A percentile compares a stretch with the other conserved stretches of the same genome.
Evolutionary conservation across 2,113 vertebrate genomes (phyloP).

Genomic region (Pimephales promelas): DNA sequence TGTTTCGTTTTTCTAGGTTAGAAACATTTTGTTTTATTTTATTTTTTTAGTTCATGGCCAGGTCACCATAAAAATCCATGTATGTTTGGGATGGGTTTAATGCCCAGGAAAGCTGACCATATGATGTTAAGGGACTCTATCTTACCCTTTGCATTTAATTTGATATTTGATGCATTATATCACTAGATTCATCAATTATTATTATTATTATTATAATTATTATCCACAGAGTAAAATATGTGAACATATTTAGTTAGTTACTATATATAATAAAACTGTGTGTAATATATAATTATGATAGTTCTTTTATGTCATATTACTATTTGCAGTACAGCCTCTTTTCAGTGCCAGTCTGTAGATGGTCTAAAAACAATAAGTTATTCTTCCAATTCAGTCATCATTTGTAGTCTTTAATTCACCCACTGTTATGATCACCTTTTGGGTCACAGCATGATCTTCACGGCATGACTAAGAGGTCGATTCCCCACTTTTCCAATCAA

Average conservation of each 20-base stretch:
- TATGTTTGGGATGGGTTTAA: neutral
- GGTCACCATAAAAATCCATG: neutral
- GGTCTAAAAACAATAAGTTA: slow-evolving; percentile 4
- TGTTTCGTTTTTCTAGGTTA: neutral
- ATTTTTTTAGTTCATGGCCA: neutral
- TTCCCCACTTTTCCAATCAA: slow-evolving; percentile 43
- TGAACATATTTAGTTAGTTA: neutral
- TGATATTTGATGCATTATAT: neutral
- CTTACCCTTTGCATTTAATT: neutral
- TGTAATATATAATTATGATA: neutral
- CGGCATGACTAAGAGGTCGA: slow-evolving; percentile 16
- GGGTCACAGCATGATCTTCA: slow-evolving; percentile 38
- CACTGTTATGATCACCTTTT: slow-evolving; percentile 2
- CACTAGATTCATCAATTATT: neutral
- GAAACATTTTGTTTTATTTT: neutral
- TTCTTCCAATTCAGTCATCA: slow-evolving; percentile 5
- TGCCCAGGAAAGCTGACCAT: neutral
- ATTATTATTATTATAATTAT: no score
- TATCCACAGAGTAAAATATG: neutral
- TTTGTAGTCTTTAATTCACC: neutral
- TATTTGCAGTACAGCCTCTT: neutral
- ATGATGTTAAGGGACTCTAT: neutral
- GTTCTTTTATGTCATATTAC: neutral
- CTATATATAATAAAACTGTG: neutral
- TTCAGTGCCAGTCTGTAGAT: neutral